Evolutionary conservation across 2,797 vertebrate species (phyloP).

Genomic region (Siniperca scherzeri): DNA sequence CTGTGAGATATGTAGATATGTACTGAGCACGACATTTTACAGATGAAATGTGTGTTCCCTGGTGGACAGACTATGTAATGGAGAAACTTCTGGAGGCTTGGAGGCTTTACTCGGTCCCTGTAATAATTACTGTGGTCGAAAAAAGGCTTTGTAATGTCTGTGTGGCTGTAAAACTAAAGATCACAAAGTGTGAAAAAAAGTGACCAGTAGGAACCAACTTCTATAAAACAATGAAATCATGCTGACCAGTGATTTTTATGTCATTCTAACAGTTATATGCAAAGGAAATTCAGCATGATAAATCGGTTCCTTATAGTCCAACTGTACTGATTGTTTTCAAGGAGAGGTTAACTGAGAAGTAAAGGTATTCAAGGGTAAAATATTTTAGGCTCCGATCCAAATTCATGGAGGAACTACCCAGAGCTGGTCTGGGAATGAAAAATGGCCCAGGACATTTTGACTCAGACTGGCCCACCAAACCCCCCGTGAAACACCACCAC

Average conservation of each 20-base stretch:
- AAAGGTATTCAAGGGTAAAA: not conserved
- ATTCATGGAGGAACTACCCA: not conserved
- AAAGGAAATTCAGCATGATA: constrained; percentile 3
- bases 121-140: not conserved
- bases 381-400: not conserved
- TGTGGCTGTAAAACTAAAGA: too few relatives aligned
- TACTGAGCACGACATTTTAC: not conserved
- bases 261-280: not conserved
- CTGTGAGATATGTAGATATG: too few relatives aligned
- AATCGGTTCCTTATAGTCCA: not conserved
- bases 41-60: not conserved
- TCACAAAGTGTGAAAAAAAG: not conserved
- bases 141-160: not conserved
- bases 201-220: not conserved
- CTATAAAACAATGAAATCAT: constrained; percentile 1
- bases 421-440: too few relatives aligned
- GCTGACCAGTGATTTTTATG: not conserved
- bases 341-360: not conserved
- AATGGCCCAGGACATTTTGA: too few relatives aligned
- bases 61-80: not conserved
- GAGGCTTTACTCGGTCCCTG: too few relatives aligned
- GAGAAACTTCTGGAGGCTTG: not conserved
- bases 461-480: too few relatives aligned
- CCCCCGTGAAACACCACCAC: too few relatives aligned
- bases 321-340: not conserved